Evolutionary conservation across 1,140 invertebrate species (phyloP).

Genomic region (Reticulitermes speratus): DNA sequence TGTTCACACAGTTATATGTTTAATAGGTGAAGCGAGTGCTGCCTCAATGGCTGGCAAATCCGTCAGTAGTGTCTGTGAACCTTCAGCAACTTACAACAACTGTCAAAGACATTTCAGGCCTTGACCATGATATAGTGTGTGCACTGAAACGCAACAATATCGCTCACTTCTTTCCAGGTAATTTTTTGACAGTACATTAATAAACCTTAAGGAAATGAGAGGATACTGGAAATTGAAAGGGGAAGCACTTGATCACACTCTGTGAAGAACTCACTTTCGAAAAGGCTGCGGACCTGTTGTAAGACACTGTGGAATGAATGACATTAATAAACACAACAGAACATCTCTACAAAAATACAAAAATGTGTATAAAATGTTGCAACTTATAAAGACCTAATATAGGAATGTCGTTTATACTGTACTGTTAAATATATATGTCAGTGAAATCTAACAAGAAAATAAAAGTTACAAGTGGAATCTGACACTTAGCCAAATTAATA

Average conservation of each 20-base stretch:
- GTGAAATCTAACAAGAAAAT: not conserved
- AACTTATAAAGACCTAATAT: not conserved
- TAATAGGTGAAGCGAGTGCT: slow-evolving; percentile 67
- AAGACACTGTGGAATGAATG: no score
- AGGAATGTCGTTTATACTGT: not conserved
- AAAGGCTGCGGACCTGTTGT: no score
- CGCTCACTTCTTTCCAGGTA: slow-evolving; percentile 69
- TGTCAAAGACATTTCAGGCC: slow-evolving; percentile 58
- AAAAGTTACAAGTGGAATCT: no score
- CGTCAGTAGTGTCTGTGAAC: slow-evolving; percentile 70
- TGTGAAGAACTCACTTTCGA: no score
- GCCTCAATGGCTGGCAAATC: slow-evolving; percentile 83
- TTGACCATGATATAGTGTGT: slow-evolving; percentile 63
- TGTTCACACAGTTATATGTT: not conserved
- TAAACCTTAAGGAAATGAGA: not conserved
- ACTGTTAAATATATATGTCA: not conserved
- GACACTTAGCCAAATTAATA: no score
- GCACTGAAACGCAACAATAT: slow-evolving; percentile 72
- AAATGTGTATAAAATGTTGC: no score
- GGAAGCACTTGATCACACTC: no score
- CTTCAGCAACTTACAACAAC: slow-evolving; percentile 59
- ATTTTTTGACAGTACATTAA: slow-evolving; percentile 11
- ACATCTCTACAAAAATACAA: no score
- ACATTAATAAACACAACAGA: not conserved
- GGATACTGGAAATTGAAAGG: no score